Evolutionary conservation across 2,888 invertebrate genomes (phyloP), one percentile per base, ranked within the genome.

Genomic region (Mechanitis mazaeus): DNA sequence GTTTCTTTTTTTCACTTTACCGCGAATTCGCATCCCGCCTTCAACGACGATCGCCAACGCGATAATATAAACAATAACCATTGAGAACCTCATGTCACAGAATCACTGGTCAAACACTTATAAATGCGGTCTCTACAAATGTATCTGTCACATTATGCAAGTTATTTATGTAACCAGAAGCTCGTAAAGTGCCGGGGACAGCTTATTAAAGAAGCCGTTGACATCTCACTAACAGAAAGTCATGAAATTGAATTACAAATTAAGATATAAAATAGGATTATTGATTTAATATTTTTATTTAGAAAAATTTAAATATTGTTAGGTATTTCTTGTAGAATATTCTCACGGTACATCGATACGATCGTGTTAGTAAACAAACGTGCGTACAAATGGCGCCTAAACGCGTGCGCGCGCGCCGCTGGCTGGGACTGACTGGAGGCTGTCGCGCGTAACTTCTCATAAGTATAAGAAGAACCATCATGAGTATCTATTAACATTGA

Each of bases 351-450:
- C 54, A 58, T 59, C 63, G 54, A 61, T 65, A 20, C 31, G 56
- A 50, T 56, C 56, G 46, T 85, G 81, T 78, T 84, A 63, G 84
- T 87, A 86, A 87, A 87, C 85, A 85, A 84, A 78, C 77, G 72
- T 65, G 72, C 71, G 72, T 68, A 66, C 69, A 72, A 69, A 69
- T 69, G 68, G 64, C 69, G 67, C 68, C 64, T 20, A 71, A 68
- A 87, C 79, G 78, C 89, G 90, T 89, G 89, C 89, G 90, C 83
- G 70, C 88, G 88, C 88, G 88, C 84, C 68, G 79, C 78, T 78
- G 62, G 76, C 85, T 78, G 80, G 78, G 82, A 77, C 80, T 84
- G 78, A 90, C 89, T 90, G 86, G 83, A 86, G 84, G 81, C 83
- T 86, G 83, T 80, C 82, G 82, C 74, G 78, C 80, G 77, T 81